Conservation (phyloP, 2,797 vertebrate species). For the Argya squamiceps region DNA sequence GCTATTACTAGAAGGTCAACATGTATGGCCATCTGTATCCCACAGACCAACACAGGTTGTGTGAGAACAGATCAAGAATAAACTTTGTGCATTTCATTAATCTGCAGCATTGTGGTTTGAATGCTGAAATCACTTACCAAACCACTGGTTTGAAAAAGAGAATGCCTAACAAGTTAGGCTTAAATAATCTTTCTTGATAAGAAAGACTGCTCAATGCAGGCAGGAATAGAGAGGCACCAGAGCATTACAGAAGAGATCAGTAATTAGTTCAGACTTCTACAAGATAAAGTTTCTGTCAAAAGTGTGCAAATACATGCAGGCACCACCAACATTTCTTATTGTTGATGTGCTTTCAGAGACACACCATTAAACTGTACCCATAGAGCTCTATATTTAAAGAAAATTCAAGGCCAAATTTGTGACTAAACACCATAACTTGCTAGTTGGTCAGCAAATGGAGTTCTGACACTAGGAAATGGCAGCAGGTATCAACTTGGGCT, state of each 20-base stretch:
- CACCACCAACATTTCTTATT: not conserved
- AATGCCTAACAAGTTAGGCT: not conserved
- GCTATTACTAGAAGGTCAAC: not conserved
- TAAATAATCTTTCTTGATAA: not conserved
- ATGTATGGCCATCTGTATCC: not conserved
- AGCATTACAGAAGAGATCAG: not conserved
- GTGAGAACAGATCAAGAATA: not conserved
- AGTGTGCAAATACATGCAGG: not conserved
- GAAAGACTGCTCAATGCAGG: not conserved
- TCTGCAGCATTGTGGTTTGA: not conserved
- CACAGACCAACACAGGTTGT: not conserved
- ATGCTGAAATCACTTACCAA: not conserved
- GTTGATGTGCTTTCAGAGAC: not conserved
- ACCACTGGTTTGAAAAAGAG: not conserved
- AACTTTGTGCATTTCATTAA: not conserved
- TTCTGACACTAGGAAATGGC: not conserved
- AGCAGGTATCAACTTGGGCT: not conserved
- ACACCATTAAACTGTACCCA: not conserved
- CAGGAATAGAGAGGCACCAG: not conserved
- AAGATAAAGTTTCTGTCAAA: not conserved
- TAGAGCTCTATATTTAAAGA: not conserved
- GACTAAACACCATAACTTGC: not conserved
- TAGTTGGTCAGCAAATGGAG: not conserved
- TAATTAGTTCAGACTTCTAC: not conserved
- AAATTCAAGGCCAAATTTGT: not conserved